phyloP scores from a whole-genome alignment of 2,797 vertebrate genomes.

The Moxostoma hubbsi region DNA sequence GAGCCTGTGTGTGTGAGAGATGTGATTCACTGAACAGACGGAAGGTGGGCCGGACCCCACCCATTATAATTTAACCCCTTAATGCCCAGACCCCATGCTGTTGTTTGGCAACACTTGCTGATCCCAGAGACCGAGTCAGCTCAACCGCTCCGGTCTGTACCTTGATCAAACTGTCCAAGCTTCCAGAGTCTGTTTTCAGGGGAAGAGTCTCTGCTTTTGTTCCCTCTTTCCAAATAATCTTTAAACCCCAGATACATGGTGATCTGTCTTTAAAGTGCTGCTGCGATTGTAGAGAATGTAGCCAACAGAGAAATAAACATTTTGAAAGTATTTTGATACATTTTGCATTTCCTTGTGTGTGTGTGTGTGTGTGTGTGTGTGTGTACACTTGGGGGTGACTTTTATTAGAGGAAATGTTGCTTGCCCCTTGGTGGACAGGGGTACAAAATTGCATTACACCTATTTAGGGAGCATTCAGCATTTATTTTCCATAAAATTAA shows the following conservation, averaged over 20 bases:
- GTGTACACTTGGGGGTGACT: neutral
- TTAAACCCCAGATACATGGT: conserved; percentile 63
- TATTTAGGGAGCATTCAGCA: too few relatives aligned
- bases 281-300: conserved; percentile 93
- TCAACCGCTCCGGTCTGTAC: conserved; percentile 25
- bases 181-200: conserved; percentile 45
- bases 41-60: conserved; percentile 53
- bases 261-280: conserved; percentile 88
- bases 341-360: conserved; percentile 3
- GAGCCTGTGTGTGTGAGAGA: conserved; percentile 73
- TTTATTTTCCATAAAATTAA: too few relatives aligned
- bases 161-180: conserved; percentile 23
- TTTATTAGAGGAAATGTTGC: neutral
- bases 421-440: too few relatives aligned
- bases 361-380: neutral
- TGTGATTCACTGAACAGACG: conserved; percentile 65
- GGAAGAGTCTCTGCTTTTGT: neutral
- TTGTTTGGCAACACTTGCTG: conserved; percentile 46
- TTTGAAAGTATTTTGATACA: conserved; percentile 50
- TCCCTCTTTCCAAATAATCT: conserved; percentile 9
- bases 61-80: conserved; percentile 27
- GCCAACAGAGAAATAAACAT: conserved; percentile 80
- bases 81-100: conserved; percentile 39
- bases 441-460: too few relatives aligned
- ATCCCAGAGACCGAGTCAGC: conserved; percentile 26